Base-by-base conservation (phyloP, 2,888 invertebrate genomes). In the Gastrophysa polygoni region DNA sequence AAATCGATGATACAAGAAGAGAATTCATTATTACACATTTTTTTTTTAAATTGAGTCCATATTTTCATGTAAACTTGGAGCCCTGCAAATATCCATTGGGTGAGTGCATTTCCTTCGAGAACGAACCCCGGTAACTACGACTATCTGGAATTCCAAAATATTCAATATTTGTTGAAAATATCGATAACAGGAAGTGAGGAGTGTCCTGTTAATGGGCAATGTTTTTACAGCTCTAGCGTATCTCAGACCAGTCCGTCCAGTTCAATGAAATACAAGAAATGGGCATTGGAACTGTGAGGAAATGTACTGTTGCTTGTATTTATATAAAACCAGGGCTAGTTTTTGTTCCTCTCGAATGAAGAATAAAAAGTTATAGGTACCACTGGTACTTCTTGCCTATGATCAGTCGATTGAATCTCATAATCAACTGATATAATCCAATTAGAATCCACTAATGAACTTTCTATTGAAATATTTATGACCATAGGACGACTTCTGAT, bases 101-200 rank as follows among this genome's bases (percentile, higher is more conserved):
- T n/a, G n/a, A n/a, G n/a, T n/a, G 3, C 38, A n/a, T 38, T 14
- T 38, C 38, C 2, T 38, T 38, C 38, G 38, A 38, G 14, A 38
- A 38, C 14, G n/a, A 6, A 2, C 38, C 38, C 38, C 14, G 38
- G 14, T 14, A 6, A 14, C 14, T 14, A 38, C 3, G 11, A 4
- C 38, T 38, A 38, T 38, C 38, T 38, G 14, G 14, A 38, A 38
- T 38, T 14, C 3, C 14, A 38, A 38, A 14, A 38, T 14, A 38
- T 14, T 14, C 10, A 10, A 38, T 38, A 52, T 51, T 47, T n/a
- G n/a, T 29, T 14, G 20, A 61, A 57, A 57, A 47, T n/a, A 61
- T 65, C 59, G 56, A 55, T 51, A 57, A 68, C 68, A 66, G 68
- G 68, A 68, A 63, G 61, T 59, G 48, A 60, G 65, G 61, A 66